A percentile compares a stretch with the other conserved stretches of the same genome.
These are phyloP conservation scores for Phenganax stokvisi DNA, from an alignment of 92 coral and sea anemone genomes.

Conservation along the genomic window DNA sequence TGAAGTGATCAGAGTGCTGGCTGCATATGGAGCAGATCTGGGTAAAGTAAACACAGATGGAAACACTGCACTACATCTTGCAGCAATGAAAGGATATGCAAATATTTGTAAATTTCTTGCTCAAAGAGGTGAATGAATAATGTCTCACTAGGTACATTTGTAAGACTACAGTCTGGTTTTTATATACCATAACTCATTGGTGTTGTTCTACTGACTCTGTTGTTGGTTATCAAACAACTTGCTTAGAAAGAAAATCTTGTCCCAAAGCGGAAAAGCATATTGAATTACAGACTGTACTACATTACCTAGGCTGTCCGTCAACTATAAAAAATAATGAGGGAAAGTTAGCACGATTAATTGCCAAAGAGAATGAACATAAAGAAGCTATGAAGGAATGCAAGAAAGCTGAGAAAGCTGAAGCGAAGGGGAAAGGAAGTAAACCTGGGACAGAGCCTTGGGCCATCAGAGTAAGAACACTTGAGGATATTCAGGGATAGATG, in stretches of 20 bases:
- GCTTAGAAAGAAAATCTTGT: too few relatives aligned
- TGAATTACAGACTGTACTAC: not conserved
- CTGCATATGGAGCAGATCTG: slow-evolving; percentile 93
- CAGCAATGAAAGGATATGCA: slow-evolving; percentile 82
- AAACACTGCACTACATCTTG: slow-evolving; percentile 77
- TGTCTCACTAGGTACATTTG: not conserved
- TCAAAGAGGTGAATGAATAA: slow-evolving; percentile 63
- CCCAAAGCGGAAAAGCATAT: too few relatives aligned
- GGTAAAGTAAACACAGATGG: slow-evolving; percentile 84
- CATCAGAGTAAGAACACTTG: slow-evolving; percentile 58
- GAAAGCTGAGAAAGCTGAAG: slow-evolving; percentile 86
- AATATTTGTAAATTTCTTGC: slow-evolving; percentile 82
- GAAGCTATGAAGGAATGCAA: slow-evolving; percentile 94
- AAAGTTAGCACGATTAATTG: slow-evolving; percentile 77
- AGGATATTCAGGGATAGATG: not conserved
- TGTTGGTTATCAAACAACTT: too few relatives aligned
- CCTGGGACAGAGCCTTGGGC: slow-evolving; percentile 78
- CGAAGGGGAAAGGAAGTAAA: slow-evolving; percentile 79
- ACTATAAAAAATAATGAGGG: slow-evolving; percentile 82
- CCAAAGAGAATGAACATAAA: slow-evolving; percentile 96
- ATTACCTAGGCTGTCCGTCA: slow-evolving; percentile 68
- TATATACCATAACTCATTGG: too few relatives aligned
- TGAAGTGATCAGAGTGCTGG: slow-evolving; percentile 79
- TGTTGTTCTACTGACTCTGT: too few relatives aligned
- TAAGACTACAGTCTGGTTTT: too few relatives aligned